phyloP scores from a whole-genome alignment of 2,888 invertebrate genomes.

The Nasonia oneida region DNA sequence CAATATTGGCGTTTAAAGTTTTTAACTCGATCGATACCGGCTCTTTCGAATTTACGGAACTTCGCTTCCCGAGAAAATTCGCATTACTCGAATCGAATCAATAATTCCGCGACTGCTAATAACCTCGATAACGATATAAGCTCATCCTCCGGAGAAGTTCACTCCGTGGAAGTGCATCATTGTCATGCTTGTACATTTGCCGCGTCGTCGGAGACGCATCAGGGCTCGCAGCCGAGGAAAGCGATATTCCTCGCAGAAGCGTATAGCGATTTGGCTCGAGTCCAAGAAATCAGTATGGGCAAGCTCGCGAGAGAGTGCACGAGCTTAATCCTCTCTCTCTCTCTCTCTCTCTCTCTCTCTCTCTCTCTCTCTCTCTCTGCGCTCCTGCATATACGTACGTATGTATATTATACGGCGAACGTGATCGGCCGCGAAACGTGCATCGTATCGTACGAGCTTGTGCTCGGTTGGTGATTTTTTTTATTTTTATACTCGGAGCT shows the following conservation, averaged over 20 bases:
- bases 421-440: neutral
- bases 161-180: slow-evolving; percentile 16
- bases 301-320: neutral
- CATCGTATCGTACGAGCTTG: no score
- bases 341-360: no score
- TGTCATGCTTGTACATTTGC: slow-evolving; percentile 27
- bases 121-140: neutral
- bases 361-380: no score
- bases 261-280: slow-evolving; percentile 43
- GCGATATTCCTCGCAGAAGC: slow-evolving; percentile 18
- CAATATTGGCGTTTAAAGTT: no score
- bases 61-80: no score
- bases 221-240: neutral
- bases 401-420: neutral
- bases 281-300: slow-evolving; percentile 51
- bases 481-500: no score
- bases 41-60: no score
- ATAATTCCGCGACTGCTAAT: neutral
- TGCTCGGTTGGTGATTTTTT: no score
- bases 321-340: neutral
- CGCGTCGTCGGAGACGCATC: neutral
- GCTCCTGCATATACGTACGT: neutral
- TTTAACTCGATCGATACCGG: no score
- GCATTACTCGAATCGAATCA: no score
- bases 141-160: neutral